Percentiles rank a stretch among this genome's conserved stretches.
These are phyloP conservation scores for Hafferia zeledoni DNA, from an alignment of 2,797 vertebrate genomes.

Conservation along the genomic window DNA sequence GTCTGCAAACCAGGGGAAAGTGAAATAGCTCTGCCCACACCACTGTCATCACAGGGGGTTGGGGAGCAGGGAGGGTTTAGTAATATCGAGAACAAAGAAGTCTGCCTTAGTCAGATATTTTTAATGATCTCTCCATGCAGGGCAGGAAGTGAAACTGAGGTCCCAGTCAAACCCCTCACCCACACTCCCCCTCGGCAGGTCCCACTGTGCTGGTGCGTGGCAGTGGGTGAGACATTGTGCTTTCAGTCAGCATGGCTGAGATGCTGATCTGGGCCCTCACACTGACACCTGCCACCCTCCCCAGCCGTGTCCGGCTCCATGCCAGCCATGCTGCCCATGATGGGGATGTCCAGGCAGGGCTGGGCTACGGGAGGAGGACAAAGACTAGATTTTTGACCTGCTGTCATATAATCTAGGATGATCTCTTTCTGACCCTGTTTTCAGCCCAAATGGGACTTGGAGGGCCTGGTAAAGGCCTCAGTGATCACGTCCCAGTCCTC, in stretches of 20 bases:
- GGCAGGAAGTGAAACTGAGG: conserved; percentile 81
- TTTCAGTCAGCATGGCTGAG: not conserved
- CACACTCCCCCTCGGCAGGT: not conserved
- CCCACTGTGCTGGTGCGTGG: accelerated
- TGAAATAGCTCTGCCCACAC: conserved; percentile 63
- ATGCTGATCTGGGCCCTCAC: not conserved
- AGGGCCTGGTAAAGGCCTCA: not conserved
- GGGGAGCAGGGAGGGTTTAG: conserved; percentile 43
- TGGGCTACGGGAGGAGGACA: accelerated
- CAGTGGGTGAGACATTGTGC: accelerated
- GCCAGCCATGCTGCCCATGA: accelerated
- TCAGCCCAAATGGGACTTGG: not conserved
- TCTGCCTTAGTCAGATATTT: conserved; percentile 81
- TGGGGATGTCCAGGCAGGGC: not conserved
- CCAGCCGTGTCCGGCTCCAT: accelerated
- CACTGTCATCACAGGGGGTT: not conserved
- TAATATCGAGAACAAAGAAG: conserved; percentile 77
- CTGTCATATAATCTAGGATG: not conserved
- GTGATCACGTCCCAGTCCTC: not conserved
- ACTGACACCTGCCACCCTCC: not conserved
- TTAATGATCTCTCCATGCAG: conserved; percentile 73
- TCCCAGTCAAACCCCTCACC: conserved; percentile 59
- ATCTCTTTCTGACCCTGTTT: not conserved
- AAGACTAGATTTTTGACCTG: not conserved
- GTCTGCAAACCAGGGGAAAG: conserved; percentile 66